Evolutionary conservation across 2,113 vertebrate species (phyloP).

Genomic region (Haemorhous mexicanus): DNA sequence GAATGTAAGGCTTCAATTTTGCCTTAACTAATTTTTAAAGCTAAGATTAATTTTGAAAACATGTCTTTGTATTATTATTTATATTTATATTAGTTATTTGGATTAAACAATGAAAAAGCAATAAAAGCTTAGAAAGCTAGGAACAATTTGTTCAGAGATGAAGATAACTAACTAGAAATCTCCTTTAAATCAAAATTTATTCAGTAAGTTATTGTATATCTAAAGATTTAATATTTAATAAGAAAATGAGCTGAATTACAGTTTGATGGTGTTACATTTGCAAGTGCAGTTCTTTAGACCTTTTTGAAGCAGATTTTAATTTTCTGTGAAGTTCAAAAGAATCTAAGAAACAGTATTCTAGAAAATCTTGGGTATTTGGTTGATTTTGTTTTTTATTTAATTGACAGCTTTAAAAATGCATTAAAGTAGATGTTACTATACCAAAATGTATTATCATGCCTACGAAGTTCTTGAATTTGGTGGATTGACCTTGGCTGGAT

Average conservation of each 20-base stretch:
- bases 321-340: background rate
- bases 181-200: background rate
- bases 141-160: background rate
- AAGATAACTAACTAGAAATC: background rate
- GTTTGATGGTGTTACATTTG: background rate
- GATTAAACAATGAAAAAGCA: background rate
- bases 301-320: background rate
- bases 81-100: background rate
- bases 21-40: background rate
- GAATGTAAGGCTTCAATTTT: background rate
- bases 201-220: background rate
- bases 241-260: background rate
- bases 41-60: background rate
- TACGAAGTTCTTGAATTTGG: background rate
- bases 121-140: background rate
- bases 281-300: background rate
- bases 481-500: background rate
- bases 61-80: background rate
- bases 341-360: background rate
- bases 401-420: background rate
- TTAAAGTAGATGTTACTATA: background rate
- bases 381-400: background rate
- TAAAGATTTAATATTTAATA: background rate
- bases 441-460: background rate
- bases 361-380: background rate